These are phyloP conservation scores for Trichonephila clavata DNA, from an alignment of 1,140 invertebrate species.

Conservation along the genomic window DNA sequence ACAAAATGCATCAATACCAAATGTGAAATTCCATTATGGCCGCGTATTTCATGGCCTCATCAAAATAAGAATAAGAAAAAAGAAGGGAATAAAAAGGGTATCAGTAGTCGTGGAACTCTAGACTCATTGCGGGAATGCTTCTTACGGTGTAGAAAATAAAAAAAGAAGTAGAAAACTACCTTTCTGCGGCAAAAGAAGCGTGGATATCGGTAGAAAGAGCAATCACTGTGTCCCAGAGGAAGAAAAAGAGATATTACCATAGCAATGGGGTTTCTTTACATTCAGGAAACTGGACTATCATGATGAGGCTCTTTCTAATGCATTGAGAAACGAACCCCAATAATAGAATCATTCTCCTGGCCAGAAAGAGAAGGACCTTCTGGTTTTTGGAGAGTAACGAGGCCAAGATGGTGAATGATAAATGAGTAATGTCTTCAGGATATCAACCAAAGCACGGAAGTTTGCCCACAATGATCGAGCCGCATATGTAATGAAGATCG, in stretches of 20 bases:
- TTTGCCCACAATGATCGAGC: neutral
- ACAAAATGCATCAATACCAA: neutral
- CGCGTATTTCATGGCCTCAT: neutral
- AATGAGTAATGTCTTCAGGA: neutral
- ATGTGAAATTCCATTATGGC: neutral
- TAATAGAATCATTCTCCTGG: neutral
- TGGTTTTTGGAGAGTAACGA: constrained; percentile 20
- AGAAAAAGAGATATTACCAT: constrained; percentile 40
- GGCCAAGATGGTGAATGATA: neutral
- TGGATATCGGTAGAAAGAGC: constrained; percentile 15
- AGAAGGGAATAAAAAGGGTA: neutral
- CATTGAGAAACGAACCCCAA: constrained; percentile 11
- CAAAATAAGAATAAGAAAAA: neutral
- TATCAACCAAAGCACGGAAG: neutral
- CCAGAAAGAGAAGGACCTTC: neutral
- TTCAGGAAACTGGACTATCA: constrained; percentile 13
- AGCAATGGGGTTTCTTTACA: constrained; percentile 35
- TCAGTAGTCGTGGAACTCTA: neutral
- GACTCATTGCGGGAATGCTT: neutral
- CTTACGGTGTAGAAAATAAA: constrained; percentile 2
- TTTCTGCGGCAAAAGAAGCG: neutral
- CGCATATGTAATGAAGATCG: too few species aligned
- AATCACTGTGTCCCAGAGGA: constrained; percentile 15
- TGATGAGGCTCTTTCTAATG: constrained; percentile 15
- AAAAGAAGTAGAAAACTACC: neutral